Conservation (phyloP, 1,140 invertebrate species). For the Diachasmimorpha longicaudata region DNA sequence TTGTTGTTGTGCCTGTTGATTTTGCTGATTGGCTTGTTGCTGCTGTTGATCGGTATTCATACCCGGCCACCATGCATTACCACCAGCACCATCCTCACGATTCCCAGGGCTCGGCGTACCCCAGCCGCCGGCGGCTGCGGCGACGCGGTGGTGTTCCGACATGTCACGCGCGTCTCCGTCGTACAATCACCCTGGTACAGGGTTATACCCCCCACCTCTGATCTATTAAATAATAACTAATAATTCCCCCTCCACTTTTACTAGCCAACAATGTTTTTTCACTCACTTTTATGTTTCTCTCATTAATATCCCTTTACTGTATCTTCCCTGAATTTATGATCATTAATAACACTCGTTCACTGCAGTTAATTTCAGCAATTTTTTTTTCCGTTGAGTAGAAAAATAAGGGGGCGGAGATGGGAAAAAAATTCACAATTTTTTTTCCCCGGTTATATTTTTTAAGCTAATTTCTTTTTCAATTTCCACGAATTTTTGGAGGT, state of each 20-base stretch:
- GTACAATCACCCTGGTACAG: slow-evolving; percentile 24
- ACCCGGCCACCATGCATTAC: slow-evolving; percentile 61
- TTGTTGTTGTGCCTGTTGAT: slow-evolving; percentile 46
- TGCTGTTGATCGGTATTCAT: slow-evolving; percentile 56
- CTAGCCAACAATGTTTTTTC: neutral
- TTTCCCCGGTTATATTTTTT: neutral
- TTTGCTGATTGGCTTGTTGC: slow-evolving; percentile 48
- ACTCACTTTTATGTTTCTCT: neutral
- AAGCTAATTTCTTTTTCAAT: neutral
- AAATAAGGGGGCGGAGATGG: neutral
- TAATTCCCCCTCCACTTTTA: neutral
- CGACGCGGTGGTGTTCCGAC: slow-evolving; percentile 61
- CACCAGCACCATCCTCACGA: slow-evolving; percentile 62
- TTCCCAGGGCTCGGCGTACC: slow-evolving; percentile 59
- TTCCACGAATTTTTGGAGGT: neutral
- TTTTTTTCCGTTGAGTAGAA: neutral
- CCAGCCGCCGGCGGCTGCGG: slow-evolving; percentile 56
- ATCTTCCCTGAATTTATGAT: neutral
- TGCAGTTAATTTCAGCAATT: neutral
- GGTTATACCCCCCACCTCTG: neutral
- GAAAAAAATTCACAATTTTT: neutral
- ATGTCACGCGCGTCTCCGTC: slow-evolving; percentile 45
- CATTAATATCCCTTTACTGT: neutral
- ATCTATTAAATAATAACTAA: neutral
- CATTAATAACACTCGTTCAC: neutral